Evolutionary conservation across 2,113 vertebrate species (phyloP).

Genomic region (Chionomys nivalis): DNA sequence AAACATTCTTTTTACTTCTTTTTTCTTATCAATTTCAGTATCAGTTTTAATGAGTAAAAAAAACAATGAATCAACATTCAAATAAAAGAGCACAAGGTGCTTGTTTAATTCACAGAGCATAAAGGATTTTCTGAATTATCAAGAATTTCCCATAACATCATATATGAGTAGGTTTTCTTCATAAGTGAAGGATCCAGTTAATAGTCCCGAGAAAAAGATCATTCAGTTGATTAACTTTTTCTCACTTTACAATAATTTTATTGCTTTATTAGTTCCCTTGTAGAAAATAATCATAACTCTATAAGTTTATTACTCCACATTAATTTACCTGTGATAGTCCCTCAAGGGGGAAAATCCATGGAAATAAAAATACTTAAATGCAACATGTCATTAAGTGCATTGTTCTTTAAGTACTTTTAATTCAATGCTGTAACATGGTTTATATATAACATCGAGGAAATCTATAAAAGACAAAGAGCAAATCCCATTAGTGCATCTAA

Average conservation of each 20-base stretch:
- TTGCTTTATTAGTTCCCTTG: conserved; percentile 38
- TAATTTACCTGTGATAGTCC: conserved; percentile 43
- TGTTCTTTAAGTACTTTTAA: conserved; percentile 2
- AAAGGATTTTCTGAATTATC: conserved; percentile 11
- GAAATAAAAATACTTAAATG: conserved; percentile 22
- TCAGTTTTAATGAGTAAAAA: conserved; percentile 14
- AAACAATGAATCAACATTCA: not conserved
- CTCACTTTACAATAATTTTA: not conserved
- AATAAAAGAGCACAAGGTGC: conserved; percentile 24
- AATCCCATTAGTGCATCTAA: conserved; percentile 7
- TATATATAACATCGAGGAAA: conserved; percentile 27
- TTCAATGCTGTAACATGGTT: conserved; percentile 5
- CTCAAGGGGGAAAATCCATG: not conserved
- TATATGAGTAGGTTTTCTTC: not conserved
- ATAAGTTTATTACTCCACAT: conserved; percentile 10
- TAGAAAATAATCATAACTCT: conserved; percentile 36
- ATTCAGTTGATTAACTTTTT: conserved; percentile 9
- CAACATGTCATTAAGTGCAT: not conserved
- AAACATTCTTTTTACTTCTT: not conserved
- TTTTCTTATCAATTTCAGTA: not conserved
- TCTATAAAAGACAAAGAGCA: conserved; percentile 49
- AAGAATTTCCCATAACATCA: conserved; percentile 45
- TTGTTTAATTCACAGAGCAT: not conserved
- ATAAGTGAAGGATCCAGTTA: not conserved
- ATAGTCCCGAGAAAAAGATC: not conserved